Base-by-base conservation (phyloP, 2,113 vertebrate genomes). In the Mola mola region DNA sequence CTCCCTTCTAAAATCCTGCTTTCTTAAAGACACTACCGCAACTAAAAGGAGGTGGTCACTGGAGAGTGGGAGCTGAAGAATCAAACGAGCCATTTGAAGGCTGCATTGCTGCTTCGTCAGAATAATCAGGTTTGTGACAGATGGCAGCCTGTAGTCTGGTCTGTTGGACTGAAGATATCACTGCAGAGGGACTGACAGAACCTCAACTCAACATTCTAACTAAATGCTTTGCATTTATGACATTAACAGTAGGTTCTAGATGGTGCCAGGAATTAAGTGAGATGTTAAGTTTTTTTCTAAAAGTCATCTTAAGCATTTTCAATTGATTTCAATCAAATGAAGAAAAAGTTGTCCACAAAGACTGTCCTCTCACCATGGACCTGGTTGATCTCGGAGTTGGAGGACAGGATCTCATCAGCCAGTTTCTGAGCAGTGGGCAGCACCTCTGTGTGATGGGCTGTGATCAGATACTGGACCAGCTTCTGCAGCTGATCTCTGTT, bases 401-500 rank as follows among this genome's bases (percentile, higher is more conserved):
- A 99, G 31, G 96, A 99, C n/a, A 99, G 92, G 88, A 99, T 99
- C 89, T 99, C 97, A 66, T 99, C 97, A 3, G 97, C 97, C 88
- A 99, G 89, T 70, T 98, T 98, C 90, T 99, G 97, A 58, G 97
- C 97, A 0, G 97, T 99, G 72, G 97, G 97, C 87, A 99, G 94
- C 80, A 99, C 97, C 90, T 99, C 97, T 0, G 97, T 99, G 93
- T 99, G 97, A 75, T 99, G 97, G 20, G 97, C 97, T 0, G 97
- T 98, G 89, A 99, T 99, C 87, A 99, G 92, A 89, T 99, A 99
- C 87, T 99, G 97, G 74, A 98, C 96, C 90, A 99, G 94, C 91
- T 99, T 99, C 92, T 99, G 97, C 75, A 99, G 93, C 91, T 99
- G 97, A 88, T 99, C 97, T 72, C 97, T 91, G 90, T 98, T 99